Evolutionary conservation across 2,888 invertebrate genomes (phyloP).

Genomic region (Autographa pulchrina): DNA sequence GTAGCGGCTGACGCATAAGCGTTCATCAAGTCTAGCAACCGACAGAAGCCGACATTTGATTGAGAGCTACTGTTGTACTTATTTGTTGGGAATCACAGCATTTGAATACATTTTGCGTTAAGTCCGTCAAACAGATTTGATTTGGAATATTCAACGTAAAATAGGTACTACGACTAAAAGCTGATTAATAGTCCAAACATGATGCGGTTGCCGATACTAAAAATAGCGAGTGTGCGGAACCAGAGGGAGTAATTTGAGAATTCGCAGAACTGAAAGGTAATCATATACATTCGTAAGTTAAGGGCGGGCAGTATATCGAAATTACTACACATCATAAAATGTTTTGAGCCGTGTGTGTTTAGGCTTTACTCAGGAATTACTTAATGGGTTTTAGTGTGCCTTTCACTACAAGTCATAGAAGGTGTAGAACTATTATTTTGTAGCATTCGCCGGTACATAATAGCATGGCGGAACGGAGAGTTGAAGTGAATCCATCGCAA

Average conservation of each 20-base stretch:
- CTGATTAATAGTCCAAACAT: neutral
- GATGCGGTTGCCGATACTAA: neutral
- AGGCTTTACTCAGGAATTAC: slow-evolving; percentile 43
- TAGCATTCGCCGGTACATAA: neutral
- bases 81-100: neutral
- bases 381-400: slow-evolving; percentile 39
- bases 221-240: slow-evolving; percentile 14
- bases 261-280: slow-evolving; percentile 52
- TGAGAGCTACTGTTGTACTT: neutral
- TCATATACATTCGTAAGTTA: slow-evolving; percentile 48
- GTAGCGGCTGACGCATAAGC: slow-evolving; percentile 34
- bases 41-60: neutral
- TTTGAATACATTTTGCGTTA: too few species aligned
- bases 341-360: slow-evolving; percentile 43
- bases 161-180: neutral
- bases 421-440: slow-evolving; percentile 1
- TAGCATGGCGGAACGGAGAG: neutral
- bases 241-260: slow-evolving; percentile 47
- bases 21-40: slow-evolving; percentile 22
- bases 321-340: slow-evolving; percentile 53
- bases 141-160: neutral
- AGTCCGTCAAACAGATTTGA: too few species aligned
- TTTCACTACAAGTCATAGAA: slow-evolving; percentile 18
- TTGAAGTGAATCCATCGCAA: neutral
- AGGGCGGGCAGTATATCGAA: slow-evolving; percentile 51